Base-by-base conservation (phyloP, 2,888 invertebrate genomes). In the Amphipyra tragopoginis region DNA sequence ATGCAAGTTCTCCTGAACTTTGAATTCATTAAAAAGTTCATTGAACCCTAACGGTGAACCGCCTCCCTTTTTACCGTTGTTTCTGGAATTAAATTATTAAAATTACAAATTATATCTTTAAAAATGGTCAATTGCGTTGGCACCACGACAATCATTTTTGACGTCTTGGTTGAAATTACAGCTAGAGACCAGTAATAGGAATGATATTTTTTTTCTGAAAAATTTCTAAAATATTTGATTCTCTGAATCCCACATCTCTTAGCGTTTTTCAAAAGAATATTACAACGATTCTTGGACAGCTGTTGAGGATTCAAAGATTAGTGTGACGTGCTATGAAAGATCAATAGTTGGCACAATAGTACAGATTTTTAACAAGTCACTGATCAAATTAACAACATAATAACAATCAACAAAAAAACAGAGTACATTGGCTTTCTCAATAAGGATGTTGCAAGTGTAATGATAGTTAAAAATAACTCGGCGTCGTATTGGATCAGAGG, bases 41-140 rank as follows among this genome's bases (percentile, higher is more conserved):
- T 97, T 97, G 92, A 98, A 97, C 82, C 98, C 98, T 79, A 98
- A 93, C 54, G 98, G 98, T 74, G 98, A 97, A 53, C 97, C 97
- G 52, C 96, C 96, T 67, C 96, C 96, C 64, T 96, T 95, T 82
- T 96, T 96, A 15, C 96, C 96, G 81, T 96, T 96, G 75, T 95
- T 95, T 85, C 96, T 96, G 91, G 7, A 71, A 78, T 48, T 21
- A 15, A 49, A 54, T 40, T 34, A 2, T 7, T 29, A 29, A 29
- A 29, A 29, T 5, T 29, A 29, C 6, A 29, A 29, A 29, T 29
- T 29, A 5, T 29, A 29, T 29, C 29, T 5, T 29, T 21, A 21
- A 21, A 3, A 21, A 21, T 21, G 1, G 21, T 2, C 21, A 21
- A 21, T 21, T 21, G 3, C 21, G 21, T 21, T 21, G 21, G 21